Evolutionary conservation across 2,888 invertebrate species (phyloP).

Genomic region (Gnatocerus cornutus): DNA sequence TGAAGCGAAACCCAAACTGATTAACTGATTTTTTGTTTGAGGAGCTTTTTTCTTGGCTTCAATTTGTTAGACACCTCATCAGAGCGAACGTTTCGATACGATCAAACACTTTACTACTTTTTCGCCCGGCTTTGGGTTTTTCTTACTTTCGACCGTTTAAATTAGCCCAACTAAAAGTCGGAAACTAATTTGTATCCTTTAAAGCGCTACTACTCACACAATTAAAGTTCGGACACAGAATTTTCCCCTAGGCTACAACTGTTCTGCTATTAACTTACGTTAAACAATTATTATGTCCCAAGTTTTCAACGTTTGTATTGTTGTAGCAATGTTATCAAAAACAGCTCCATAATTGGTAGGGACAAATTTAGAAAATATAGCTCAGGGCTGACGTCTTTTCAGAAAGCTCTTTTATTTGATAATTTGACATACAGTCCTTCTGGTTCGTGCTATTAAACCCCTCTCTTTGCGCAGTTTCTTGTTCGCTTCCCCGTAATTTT

Average conservation of each 20-base stretch:
- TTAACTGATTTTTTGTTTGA: conserved; percentile 54
- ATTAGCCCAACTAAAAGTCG: conserved; percentile 37
- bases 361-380: too few species aligned
- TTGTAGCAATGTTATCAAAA: too few species aligned
- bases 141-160: conserved; percentile 33
- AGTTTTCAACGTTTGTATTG: too few species aligned
- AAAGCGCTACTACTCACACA: conserved; percentile 19
- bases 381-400: neutral
- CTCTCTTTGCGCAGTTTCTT: neutral
- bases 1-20: conserved; percentile 52
- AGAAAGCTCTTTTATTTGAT: neutral
- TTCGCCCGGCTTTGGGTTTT: conserved; percentile 22
- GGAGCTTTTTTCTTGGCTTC: conserved; percentile 44
- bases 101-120: conserved; percentile 43
- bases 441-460: neutral
- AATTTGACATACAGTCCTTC: too few species aligned
- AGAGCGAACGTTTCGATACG: conserved; percentile 46
- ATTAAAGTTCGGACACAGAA: conserved; percentile 4
- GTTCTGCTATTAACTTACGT: neutral
- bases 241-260: neutral
- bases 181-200: conserved; percentile 35
- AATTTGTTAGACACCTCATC: conserved; percentile 54
- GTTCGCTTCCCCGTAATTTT: conserved; percentile 28
- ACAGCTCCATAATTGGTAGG: too few species aligned
- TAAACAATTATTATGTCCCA: too few species aligned